Evolutionary conservation across 1,140 invertebrate genomes (phyloP).

Genomic region (Leptestheria dahalacensis): DNA sequence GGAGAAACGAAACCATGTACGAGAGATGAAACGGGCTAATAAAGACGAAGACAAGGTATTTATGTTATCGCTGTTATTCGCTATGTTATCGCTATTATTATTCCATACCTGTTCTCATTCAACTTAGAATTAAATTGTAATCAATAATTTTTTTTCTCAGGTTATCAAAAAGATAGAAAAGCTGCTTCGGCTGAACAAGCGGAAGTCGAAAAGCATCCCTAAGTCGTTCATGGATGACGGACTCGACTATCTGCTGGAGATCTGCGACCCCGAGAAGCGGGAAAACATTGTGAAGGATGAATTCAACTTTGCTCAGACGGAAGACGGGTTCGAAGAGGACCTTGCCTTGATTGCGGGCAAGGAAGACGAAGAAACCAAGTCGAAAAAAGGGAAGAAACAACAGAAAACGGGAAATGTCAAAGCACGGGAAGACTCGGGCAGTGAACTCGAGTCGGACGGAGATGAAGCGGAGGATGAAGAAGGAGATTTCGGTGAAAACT

Average conservation of each 20-base stretch:
- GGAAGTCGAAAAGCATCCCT: constrained; percentile 52
- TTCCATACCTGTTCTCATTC: neutral
- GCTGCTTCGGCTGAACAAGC: constrained; percentile 62
- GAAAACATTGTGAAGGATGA: constrained; percentile 43
- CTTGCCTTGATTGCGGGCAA: constrained; percentile 33
- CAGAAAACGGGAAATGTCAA: constrained; percentile 17
- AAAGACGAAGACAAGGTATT: neutral
- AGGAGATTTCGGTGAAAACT: constrained; percentile 17
- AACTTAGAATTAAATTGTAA: neutral
- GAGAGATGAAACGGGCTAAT: neutral
- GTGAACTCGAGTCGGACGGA: no score
- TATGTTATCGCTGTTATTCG: no score
- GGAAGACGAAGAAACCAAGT: constrained; percentile 15
- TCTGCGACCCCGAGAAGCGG: constrained; percentile 56
- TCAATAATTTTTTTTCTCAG: neutral
- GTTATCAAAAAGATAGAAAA: constrained; percentile 67
- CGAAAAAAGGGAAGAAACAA: constrained; percentile 25
- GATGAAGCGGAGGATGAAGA: constrained; percentile 11
- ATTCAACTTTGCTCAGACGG: constrained; percentile 40
- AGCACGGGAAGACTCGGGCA: constrained; percentile 1
- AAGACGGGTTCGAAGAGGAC: constrained; percentile 49
- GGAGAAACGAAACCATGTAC: neutral
- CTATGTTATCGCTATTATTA: no score
- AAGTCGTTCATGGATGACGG: constrained; percentile 67
- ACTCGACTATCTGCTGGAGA: constrained; percentile 66